These are phyloP conservation scores for Temnothorax rugatulus DNA, from an alignment of 2,888 invertebrate genomes.

Conservation along the genomic window DNA sequence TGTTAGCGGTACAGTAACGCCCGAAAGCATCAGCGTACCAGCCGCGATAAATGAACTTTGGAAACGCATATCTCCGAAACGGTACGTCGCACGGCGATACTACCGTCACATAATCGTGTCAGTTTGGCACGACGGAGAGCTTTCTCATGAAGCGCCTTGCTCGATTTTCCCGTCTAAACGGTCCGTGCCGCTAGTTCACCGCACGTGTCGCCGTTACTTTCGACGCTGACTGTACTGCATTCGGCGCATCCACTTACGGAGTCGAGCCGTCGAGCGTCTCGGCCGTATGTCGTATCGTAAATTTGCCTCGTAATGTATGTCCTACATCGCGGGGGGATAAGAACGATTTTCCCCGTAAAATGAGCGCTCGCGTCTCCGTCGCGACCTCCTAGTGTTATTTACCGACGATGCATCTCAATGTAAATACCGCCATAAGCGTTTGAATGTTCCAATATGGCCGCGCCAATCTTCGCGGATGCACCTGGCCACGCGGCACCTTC, in stretches of 20 bases:
- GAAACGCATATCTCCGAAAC: conserved; percentile 74
- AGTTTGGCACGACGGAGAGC: conserved; percentile 78
- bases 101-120: conserved; percentile 78
- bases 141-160: conserved; percentile 81
- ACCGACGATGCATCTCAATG: conserved; percentile 65
- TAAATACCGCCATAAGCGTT: conserved; percentile 79
- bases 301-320: conserved; percentile 64
- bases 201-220: conserved; percentile 56
- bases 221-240: conserved; percentile 74
- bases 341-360: conserved; percentile 59
- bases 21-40: conserved; percentile 59
- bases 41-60: conserved; percentile 59
- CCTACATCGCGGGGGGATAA: conserved; percentile 54
- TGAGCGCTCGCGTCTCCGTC: conserved; percentile 65
- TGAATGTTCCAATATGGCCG: conserved; percentile 78
- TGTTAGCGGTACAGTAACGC: conserved; percentile 76
- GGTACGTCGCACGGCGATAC: conserved; percentile 54
- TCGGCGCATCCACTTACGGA: conserved; percentile 69
- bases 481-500: conserved; percentile 12
- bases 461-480: conserved; percentile 67
- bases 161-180: conserved; percentile 78
- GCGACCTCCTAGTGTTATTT: conserved; percentile 63
- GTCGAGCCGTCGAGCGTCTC: conserved; percentile 65
- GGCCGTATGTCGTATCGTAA: conserved; percentile 62
- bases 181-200: conserved; percentile 18